A percentile compares a stretch with the other conserved stretches of the same genome.
phyloP scores from a whole-genome alignment of 2,888 invertebrate species.

The Melieria crassipennis region DNA sequence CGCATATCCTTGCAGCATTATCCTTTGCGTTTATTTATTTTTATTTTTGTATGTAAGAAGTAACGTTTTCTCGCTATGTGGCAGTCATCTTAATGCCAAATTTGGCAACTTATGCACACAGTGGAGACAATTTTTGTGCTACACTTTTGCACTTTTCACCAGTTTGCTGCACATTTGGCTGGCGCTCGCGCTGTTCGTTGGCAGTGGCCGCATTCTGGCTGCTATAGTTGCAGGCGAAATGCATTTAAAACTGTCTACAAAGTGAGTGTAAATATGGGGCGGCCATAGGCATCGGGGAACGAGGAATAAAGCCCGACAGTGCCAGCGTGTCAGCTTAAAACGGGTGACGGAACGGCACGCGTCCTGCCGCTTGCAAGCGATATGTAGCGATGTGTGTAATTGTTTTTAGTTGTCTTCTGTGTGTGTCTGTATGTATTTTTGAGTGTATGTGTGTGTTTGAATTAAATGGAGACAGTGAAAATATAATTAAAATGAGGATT shows the following conservation, averaged over 20 bases:
- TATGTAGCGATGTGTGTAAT: constrained; percentile 4
- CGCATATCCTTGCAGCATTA: not conserved
- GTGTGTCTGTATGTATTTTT: constrained; percentile 1
- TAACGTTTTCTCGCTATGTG: constrained; percentile 26
- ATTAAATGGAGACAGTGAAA: constrained; percentile 31
- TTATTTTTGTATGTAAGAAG: constrained; percentile 21
- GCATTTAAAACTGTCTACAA: constrained; percentile 32
- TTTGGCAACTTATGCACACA: constrained; percentile 50
- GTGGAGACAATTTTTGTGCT: constrained; percentile 35
- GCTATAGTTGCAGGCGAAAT: not conserved
- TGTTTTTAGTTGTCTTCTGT: constrained; percentile 1
- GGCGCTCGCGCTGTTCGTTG: constrained; percentile 6
- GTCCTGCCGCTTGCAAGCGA: not conserved
- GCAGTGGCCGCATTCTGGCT: no score
- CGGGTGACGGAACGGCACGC: not conserved
- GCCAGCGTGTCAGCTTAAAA: not conserved
- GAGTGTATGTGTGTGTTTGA: constrained; percentile 21
- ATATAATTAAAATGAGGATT: constrained; percentile 34
- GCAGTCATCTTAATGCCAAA: constrained; percentile 53
- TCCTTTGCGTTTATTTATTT: constrained; percentile 14
- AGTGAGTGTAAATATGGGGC: constrained; percentile 32
- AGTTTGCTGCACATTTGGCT: constrained; percentile 2
- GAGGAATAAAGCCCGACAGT: not conserved
- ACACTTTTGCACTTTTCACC: constrained; percentile 23
- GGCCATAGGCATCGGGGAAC: not conserved